phyloP scores from a whole-genome alignment of 2,888 invertebrate genomes.

The Patella depressa region DNA sequence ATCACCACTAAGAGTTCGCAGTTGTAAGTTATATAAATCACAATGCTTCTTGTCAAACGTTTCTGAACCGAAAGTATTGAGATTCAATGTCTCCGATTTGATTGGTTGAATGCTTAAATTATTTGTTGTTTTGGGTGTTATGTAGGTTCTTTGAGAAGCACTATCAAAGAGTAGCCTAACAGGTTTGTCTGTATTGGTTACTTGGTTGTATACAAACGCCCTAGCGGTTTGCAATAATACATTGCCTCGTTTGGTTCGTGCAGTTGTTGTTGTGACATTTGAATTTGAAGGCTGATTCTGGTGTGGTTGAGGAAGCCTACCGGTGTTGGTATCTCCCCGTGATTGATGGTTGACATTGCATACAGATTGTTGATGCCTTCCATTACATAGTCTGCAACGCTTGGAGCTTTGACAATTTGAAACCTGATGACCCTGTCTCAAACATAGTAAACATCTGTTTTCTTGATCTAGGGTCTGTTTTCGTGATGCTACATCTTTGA shows the following conservation, averaged over 20 bases:
- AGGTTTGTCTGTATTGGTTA: background rate
- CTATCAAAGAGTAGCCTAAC: no score
- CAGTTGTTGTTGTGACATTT: constrained; percentile 7
- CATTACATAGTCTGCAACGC: background rate
- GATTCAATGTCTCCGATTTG: no score
- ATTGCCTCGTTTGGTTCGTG: background rate
- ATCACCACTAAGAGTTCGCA: background rate
- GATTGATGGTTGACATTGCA: background rate
- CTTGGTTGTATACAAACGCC: no score
- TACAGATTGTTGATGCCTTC: constrained; percentile 3
- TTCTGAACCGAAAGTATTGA: no score
- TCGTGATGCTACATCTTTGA: constrained; percentile 1
- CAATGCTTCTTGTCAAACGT: no score
- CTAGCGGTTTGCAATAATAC: constrained; percentile 13
- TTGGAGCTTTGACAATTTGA: background rate
- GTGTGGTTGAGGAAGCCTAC: background rate
- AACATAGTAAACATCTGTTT: constrained; percentile 11
- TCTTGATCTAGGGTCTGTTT: background rate
- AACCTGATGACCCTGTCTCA: constrained; percentile 8
- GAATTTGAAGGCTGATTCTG: background rate
- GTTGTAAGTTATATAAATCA: no score
- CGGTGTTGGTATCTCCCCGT: background rate
- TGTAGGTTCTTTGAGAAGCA: no score
- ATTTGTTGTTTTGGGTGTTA: no score
- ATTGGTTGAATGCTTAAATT: no score